These are phyloP conservation scores for Aplysina aerophoba DNA, from an alignment of 37 sponge, comb jelly and placozoan species.

Conservation along the genomic window DNA sequence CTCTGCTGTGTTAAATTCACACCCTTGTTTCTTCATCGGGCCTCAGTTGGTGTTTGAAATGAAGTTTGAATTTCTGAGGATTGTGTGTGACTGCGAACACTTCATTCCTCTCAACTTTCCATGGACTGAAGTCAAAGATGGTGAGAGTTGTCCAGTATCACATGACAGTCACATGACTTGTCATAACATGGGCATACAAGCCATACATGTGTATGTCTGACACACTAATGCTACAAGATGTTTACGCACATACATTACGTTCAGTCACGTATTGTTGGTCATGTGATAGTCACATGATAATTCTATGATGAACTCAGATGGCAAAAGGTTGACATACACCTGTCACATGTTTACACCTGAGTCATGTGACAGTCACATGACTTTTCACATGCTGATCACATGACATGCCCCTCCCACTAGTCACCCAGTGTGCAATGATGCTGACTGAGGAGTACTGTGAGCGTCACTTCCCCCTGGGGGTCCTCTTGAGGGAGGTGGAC, in stretches of 20 bases:
- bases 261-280: too few relatives aligned
- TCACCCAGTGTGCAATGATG: conserved; percentile 6
- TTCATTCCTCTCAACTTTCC: conserved; percentile 90
- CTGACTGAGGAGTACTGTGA: conserved; percentile 82
- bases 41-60: conserved; percentile 60
- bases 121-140: conserved; percentile 34
- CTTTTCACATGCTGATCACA: not conserved
- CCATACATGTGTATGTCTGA: too few relatives aligned
- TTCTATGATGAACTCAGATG: too few relatives aligned
- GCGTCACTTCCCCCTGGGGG: conserved; percentile 78
- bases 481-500: conserved; percentile 84
- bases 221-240: too few relatives aligned
- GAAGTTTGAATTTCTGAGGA: conserved; percentile 79
- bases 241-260: too few relatives aligned
- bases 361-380: not conserved
- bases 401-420: not conserved
- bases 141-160: not conserved
- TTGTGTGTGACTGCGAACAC: conserved; percentile 91
- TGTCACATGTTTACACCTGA: not conserved
- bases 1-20: too few relatives aligned
- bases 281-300: too few relatives aligned
- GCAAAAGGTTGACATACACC: not conserved
- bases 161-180: too few relatives aligned
- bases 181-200: too few relatives aligned
- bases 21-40: not conserved